A percentile compares a stretch with the other conserved stretches of the same genome.
Evolutionary conservation across 2,797 vertebrate species (phyloP).

Genomic region (Borostomias antarcticus): DNA sequence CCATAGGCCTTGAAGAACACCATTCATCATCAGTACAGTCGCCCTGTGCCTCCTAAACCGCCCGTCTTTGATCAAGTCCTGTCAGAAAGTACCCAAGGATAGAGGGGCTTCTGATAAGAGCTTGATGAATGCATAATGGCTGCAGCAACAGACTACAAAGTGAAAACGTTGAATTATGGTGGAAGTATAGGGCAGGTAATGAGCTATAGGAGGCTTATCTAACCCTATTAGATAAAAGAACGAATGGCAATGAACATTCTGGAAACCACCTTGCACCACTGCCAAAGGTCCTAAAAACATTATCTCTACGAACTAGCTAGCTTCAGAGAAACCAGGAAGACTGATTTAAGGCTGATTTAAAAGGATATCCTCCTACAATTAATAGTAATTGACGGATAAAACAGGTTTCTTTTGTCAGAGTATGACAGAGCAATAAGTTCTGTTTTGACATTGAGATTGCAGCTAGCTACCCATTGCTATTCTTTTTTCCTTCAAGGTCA

Average conservation of each 20-base stretch:
- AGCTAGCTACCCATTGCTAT: background rate
- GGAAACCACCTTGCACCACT: constrained; percentile 54
- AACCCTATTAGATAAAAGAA: constrained; percentile 45
- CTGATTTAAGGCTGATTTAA: background rate
- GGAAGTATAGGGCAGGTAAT: background rate
- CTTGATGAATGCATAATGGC: constrained; percentile 41
- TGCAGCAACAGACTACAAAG: constrained; percentile 41
- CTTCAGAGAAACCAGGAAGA: background rate
- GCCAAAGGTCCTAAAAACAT: constrained; percentile 13
- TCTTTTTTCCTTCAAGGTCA: constrained; percentile 58
- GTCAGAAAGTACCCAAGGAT: constrained; percentile 53
- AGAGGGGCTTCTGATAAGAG: constrained; percentile 39
- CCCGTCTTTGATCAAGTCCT: constrained; percentile 60
- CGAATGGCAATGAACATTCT: constrained; percentile 36
- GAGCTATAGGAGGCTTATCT: background rate
- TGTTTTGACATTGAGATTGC: constrained; percentile 21
- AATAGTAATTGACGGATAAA: too few relatives aligned
- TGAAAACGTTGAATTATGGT: constrained; percentile 43
- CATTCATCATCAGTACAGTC: constrained; percentile 69
- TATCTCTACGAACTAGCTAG: background rate
- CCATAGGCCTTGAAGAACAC: constrained; percentile 61
- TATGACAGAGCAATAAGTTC: too few relatives aligned
- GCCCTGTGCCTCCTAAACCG: constrained; percentile 39
- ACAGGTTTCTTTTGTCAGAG: too few relatives aligned
- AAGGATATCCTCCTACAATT: too few relatives aligned